Evolutionary conservation across 2,797 vertebrate species (phyloP).

Genomic region (Masticophis lateralis): DNA sequence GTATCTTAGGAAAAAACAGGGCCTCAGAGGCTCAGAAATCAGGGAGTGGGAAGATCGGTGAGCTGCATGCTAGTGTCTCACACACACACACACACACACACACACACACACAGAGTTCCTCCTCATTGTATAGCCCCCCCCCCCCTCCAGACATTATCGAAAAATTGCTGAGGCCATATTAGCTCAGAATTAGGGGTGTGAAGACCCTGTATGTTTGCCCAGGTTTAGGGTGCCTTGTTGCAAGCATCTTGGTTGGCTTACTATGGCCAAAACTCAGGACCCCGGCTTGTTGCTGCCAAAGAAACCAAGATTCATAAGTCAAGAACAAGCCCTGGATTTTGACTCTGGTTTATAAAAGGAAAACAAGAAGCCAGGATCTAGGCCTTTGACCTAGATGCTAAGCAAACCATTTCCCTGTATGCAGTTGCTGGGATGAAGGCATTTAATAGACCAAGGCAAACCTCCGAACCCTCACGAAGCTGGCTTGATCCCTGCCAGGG

Average conservation of each 20-base stretch:
- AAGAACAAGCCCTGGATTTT: neutral
- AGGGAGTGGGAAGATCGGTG: neutral
- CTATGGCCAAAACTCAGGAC: neutral
- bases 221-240: neutral
- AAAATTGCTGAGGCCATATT: neutral
- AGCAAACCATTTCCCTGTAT: neutral
- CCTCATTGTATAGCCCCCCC: neutral
- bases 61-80: neutral
- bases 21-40: slow-evolving; percentile 11
- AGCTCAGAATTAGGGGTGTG: neutral
- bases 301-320: neutral
- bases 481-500: neutral
- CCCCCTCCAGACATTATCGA: too few relatives aligned
- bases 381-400: neutral
- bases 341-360: neutral
- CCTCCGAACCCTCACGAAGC: neutral
- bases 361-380: neutral
- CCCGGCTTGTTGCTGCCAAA: neutral
- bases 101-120: neutral
- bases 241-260: neutral
- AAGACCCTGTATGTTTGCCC: neutral
- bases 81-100: neutral
- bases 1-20: neutral
- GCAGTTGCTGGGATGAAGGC: neutral
- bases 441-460: neutral